These are phyloP conservation scores for Pristionchus maxplancki DNA, from an alignment of 2,888 invertebrate genomes.

Conservation along the genomic window DNA sequence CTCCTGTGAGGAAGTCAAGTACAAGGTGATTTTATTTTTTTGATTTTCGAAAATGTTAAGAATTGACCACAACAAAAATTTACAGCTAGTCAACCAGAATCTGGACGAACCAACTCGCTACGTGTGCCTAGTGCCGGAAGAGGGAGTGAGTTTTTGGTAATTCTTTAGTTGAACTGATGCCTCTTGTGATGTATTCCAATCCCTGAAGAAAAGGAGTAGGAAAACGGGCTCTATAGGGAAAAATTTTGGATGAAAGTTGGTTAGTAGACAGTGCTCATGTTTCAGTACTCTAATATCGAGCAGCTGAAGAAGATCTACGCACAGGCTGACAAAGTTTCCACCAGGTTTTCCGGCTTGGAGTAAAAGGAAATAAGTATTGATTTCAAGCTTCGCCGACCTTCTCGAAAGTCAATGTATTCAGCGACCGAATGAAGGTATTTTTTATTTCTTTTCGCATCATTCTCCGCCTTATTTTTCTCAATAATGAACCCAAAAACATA, in stretches of 20 bases:
- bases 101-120: not conserved
- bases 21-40: not conserved
- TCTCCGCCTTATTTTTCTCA: too few relatives aligned
- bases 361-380: not conserved
- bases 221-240: too few relatives aligned
- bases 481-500: too few relatives aligned
- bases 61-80: not conserved
- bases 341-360: not conserved
- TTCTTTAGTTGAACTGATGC: not conserved
- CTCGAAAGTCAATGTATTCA: not conserved
- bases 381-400: not conserved
- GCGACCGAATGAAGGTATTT: not conserved
- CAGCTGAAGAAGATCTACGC: not conserved
- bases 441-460: too few relatives aligned
- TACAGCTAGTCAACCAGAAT: not conserved
- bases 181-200: too few relatives aligned
- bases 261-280: too few relatives aligned
- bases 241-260: too few relatives aligned
- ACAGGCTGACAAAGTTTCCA: not conserved
- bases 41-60: not conserved
- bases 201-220: too few relatives aligned
- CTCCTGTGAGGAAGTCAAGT: not conserved
- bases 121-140: not conserved
- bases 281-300: not conserved
- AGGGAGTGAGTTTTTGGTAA: not conserved